Evolutionary conservation across 2,113 vertebrate species (phyloP), one percentile per base, ranked within the genome.

Genomic region (Capricornis sumatraensis): DNA sequence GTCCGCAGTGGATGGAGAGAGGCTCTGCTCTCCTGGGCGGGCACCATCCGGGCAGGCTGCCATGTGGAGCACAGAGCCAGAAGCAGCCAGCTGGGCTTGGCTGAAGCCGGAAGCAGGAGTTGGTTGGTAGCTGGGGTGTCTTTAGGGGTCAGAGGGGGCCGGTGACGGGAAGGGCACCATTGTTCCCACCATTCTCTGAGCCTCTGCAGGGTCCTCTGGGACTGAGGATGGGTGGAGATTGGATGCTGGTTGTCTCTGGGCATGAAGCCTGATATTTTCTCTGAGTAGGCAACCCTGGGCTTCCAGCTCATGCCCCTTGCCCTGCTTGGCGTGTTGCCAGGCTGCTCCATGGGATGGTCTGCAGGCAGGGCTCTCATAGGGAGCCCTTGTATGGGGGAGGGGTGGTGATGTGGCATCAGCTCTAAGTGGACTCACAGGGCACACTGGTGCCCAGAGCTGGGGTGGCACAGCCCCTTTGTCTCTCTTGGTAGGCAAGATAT

Each of bases 21-120:
- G 96, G 71, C 96, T 97, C 92, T 98, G 93, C 91, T 97, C 96
- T 97, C 97, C 52, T 57, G 95, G 98, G 92, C 60, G 12, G 97
- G 93, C 92, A 97, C 93, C 92, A 93, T 78, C 97, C 62, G 91
- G 98, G 97, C 98, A 91, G 64, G 64, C 87, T 97, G 98, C 98
- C 98, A 97, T 36, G 91, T 82, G 81, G 89, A 89, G 89, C 93
- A 50, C 89, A 85, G 92, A 97, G 97, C 97, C 98, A 98, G 97
- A 79, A 94, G 96, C 93, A 87, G 97, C 97, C 98, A 97, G 97
- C 97, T 98, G 97, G 97, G 97, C 57, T 90, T 81, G 93, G 89
- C 36, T 33, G 96, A 90, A 97, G 95, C 97, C 95, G 92, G 98
- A 98, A 98, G 90, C 87, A 94, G 86, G 92, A 98, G 33, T 94